Base-by-base conservation (phyloP, 1,140 invertebrate species). In the Drosophila mauritiana region DNA sequence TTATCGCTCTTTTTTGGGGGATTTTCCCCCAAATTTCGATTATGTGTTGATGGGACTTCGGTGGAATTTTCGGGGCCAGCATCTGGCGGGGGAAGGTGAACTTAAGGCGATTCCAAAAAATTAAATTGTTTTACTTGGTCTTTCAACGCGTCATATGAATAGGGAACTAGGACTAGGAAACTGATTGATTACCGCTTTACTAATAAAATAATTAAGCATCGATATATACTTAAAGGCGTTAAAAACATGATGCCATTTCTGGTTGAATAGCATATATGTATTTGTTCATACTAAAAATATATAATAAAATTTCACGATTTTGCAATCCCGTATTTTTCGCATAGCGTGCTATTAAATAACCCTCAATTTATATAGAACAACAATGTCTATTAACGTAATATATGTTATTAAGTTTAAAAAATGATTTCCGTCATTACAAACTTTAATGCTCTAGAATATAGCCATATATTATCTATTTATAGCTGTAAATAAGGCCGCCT, bases 41-140 rank as follows among this genome's bases (percentile, higher is more conserved):
- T 73, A 76, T 75, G 55, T 77, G 74, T 76, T 77, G 74, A 76
- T 68, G 72, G 70, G 55, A 67, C 43, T 77, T 77, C 73, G 52
- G 31, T 15, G 52, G 63, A 77, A 76, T 77, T 77, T 67, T 45
- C 17, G 64, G 37, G 49, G 54, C 45, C 39, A 42, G 48, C 67
- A 70, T 70, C 52, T 70, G 67, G 64, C n/a, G 17, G 64, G 67
- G 64, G 20, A 37, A 54, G 55, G 46, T 59, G 36, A 51, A 37
- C 25, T 46, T 20, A 36, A 27, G 56, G 48, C 12, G 15, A 53
- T 75, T 57, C 72, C 17, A 57, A 52, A 40, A 75, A 75, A 75
- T 75, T 75, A 46, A 57, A 75, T 42, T 65, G 65, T 75, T 75
- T 75, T 65, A 31, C 59, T 58, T 74, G 27, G 34, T n/a, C 56